phyloP scores from a whole-genome alignment of 2,797 vertebrate genomes.

The Poeciliopsis paucimaculata region DNA sequence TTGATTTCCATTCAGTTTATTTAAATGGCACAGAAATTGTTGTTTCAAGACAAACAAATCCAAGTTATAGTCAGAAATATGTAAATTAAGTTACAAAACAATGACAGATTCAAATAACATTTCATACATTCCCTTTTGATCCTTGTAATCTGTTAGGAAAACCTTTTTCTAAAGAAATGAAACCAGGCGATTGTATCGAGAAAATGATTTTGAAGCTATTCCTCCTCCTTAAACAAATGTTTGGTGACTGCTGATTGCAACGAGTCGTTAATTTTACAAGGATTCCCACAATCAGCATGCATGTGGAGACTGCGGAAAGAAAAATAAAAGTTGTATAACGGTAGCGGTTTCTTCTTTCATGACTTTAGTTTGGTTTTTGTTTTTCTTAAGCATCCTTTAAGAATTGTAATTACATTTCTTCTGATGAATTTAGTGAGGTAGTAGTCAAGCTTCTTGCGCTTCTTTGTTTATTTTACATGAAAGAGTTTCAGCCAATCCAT shows the following conservation, averaged over 20 bases:
- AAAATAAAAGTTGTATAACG: neutral
- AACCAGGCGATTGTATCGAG: neutral
- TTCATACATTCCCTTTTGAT: neutral
- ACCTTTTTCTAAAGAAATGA: neutral
- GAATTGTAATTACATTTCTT: neutral
- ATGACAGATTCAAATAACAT: neutral
- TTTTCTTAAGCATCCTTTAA: neutral
- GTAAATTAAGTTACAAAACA: neutral
- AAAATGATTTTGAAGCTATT: neutral
- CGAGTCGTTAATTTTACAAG: neutral
- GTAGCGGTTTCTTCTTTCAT: neutral
- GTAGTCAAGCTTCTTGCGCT: conserved; percentile 9
- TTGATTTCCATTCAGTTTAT: neutral
- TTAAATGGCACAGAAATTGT: neutral
- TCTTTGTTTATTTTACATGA: conserved; percentile 24
- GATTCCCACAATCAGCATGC: neutral
- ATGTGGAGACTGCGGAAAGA: neutral
- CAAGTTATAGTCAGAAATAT: neutral
- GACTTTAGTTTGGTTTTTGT: neutral
- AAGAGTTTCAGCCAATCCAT: conserved; percentile 44
- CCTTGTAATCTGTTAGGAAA: neutral
- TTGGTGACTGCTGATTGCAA: neutral
- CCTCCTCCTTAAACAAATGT: neutral
- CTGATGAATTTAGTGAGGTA: neutral
- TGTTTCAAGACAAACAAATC: neutral